A percentile compares a stretch with the other conserved stretches of the same genome.
Conservation (phyloP, 2,797 vertebrate species). For the Leucoraja ocellata region DNA sequence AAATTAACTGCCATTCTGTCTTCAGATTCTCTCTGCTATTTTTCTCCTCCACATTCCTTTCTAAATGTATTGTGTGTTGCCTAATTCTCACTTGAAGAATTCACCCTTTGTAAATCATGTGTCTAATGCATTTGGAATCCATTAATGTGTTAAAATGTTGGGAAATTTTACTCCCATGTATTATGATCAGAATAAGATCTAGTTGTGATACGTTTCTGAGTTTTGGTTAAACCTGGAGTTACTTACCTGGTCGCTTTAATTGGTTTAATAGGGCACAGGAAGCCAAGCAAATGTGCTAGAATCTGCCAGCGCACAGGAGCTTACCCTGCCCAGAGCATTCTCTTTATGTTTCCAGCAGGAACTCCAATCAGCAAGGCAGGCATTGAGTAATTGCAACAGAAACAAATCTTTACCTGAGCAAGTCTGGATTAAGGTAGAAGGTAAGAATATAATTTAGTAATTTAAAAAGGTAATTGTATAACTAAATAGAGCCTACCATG, state of each 20-base stretch:
- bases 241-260: constrained; percentile 10
- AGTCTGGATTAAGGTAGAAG: constrained; percentile 63
- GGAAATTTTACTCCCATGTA: background rate
- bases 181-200: background rate
- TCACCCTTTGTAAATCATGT: too few species aligned
- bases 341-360: constrained; percentile 66
- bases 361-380: constrained; percentile 54
- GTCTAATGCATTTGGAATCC: background rate
- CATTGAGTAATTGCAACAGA: constrained; percentile 50
- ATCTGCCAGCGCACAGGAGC: constrained; percentile 60
- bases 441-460: constrained; percentile 54
- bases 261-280: constrained; percentile 55
- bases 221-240: background rate
- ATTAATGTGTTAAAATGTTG: background rate
- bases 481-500: background rate
- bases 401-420: constrained; percentile 62
- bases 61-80: too few species aligned
- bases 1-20: too few species aligned
- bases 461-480: background rate
- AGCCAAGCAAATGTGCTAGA: constrained; percentile 58
- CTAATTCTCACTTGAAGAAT: too few species aligned
- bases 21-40: too few species aligned
- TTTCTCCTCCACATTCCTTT: too few species aligned
- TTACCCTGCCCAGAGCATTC: constrained; percentile 61
- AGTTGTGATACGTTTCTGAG: background rate